phyloP scores from a whole-genome alignment of 2,113 vertebrate species.

The Alethe diademata region DNA sequence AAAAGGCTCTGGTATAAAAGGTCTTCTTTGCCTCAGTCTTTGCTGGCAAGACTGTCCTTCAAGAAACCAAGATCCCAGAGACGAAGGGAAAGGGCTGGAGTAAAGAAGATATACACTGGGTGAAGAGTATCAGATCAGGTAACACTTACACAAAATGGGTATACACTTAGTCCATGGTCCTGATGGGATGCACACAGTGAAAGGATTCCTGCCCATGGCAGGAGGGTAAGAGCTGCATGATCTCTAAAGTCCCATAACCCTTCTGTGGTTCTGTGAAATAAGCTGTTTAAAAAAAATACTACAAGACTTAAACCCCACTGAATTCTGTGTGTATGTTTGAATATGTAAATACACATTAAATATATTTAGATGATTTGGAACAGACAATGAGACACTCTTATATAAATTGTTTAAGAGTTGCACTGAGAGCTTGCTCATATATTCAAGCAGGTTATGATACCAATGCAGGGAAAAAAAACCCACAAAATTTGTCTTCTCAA shows the following conservation, averaged over 20 bases:
- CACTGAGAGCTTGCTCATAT: not conserved
- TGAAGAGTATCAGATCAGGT: not conserved
- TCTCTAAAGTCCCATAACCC: not conserved
- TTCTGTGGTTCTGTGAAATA: not conserved
- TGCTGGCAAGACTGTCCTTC: not conserved
- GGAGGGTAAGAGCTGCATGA: not conserved
- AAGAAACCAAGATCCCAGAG: not conserved
- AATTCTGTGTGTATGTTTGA: not conserved
- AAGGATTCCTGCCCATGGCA: not conserved
- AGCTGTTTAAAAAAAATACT: not conserved
- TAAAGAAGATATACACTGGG: not conserved
- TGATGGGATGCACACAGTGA: not conserved
- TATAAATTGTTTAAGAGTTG: not conserved
- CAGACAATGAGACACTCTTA: not conserved
- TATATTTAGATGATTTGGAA: not conserved
- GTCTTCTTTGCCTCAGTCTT: not conserved
- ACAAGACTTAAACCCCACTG: not conserved
- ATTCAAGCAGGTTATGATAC: not conserved
- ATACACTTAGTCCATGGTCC: not conserved
- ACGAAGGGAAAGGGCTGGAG: not conserved
- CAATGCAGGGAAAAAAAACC: accelerated
- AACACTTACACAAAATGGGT: not conserved
- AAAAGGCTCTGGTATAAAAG: not conserved
- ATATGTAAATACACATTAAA: not conserved
- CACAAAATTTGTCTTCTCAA: not conserved